A percentile compares a stretch with the other conserved stretches of the same genome.
These are phyloP conservation scores for Busseola fusca DNA, from an alignment of 2,888 invertebrate genomes.

Conservation along the genomic window DNA sequence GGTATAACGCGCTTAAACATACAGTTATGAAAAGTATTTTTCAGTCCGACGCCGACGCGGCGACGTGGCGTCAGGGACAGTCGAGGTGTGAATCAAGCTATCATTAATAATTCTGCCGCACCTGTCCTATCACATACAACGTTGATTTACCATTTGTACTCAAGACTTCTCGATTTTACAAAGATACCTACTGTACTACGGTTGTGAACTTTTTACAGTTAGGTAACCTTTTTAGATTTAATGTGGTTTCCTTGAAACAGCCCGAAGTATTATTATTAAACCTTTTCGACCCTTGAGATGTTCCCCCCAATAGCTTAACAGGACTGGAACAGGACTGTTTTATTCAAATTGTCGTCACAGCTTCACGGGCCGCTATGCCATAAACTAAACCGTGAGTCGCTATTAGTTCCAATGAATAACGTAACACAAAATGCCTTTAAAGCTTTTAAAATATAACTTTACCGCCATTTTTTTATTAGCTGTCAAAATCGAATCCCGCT, in stretches of 20 bases:
- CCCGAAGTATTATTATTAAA: not conserved
- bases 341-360: not conserved
- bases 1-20: conserved; percentile 30
- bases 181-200: not conserved
- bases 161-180: conserved; percentile 34
- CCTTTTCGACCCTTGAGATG: not conserved
- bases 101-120: conserved; percentile 79
- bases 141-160: conserved; percentile 64
- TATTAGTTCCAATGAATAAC: not conserved
- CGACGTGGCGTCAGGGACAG: conserved; percentile 59
- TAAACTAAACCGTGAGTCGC: not conserved
- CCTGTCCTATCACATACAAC: conserved; percentile 73
- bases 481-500: conserved; percentile 9
- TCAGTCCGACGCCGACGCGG: conserved; percentile 44
- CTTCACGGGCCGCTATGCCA: not conserved
- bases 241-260: not conserved
- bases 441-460: no score
- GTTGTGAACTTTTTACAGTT: not conserved
- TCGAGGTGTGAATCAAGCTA: conserved; percentile 68
- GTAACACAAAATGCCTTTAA: not conserved
- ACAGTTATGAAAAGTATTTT: conserved; percentile 47
- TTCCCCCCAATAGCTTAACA: no score
- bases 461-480: conserved; percentile 12
- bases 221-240: not conserved
- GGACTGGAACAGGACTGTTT: no score